Percentiles rank a stretch among this genome's conserved stretches.
These are phyloP conservation scores for Helarctos malayanus DNA, from an alignment of 2,797 vertebrate species.

Conservation along the genomic window DNA sequence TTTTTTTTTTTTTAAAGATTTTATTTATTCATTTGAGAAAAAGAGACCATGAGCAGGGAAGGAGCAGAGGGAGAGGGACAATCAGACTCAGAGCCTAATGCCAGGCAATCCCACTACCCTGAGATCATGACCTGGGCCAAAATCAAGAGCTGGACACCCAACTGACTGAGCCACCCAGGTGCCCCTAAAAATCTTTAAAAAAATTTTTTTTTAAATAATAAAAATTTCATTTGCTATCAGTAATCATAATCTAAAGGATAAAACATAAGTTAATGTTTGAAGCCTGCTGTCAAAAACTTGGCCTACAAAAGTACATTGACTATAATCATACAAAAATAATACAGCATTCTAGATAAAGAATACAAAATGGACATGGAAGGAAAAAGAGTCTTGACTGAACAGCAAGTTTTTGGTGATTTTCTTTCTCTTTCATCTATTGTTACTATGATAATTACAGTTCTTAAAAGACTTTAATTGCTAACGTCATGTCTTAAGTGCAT, in stretches of 20 bases:
- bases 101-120: background rate
- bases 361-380: background rate
- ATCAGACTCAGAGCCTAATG: background rate
- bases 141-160: background rate
- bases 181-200: background rate
- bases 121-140: background rate
- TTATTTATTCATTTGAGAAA: background rate
- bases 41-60: background rate
- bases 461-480: slow-evolving; percentile 53
- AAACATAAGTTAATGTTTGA: background rate
- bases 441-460: background rate
- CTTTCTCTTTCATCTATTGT: background rate
- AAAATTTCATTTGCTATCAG: slow-evolving; percentile 1
- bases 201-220: background rate
- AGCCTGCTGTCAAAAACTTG: background rate
- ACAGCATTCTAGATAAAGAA: background rate
- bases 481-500: background rate
- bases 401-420: slow-evolving; percentile 12
- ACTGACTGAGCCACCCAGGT: background rate
- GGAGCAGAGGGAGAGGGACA: background rate
- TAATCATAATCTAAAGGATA: background rate
- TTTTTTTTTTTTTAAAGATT: background rate
- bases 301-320: background rate
- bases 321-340: background rate
- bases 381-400: background rate